Evolutionary conservation across 2,113 vertebrate species (phyloP).

Genomic region (Ptilonorhynchus violaceus): DNA sequence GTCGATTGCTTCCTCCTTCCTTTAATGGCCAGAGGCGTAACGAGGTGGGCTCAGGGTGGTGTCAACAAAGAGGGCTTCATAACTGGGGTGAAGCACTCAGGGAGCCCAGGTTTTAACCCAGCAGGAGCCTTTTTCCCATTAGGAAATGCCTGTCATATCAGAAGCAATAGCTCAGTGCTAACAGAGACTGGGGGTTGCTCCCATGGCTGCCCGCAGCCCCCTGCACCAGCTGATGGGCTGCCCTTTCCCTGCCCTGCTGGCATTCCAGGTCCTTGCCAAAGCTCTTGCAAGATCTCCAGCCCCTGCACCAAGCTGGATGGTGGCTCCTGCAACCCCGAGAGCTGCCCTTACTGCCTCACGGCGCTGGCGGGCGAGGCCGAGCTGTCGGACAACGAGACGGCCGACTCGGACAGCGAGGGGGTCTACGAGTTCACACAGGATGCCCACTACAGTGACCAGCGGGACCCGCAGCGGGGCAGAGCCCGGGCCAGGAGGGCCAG

Average conservation of each 20-base stretch:
- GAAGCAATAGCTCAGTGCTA: not conserved
- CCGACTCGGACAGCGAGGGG: slow-evolving; percentile 89
- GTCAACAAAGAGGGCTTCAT: not conserved
- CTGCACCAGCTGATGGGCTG: not conserved
- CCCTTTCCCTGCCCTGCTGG: not conserved
- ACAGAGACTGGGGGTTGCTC: fast-evolving
- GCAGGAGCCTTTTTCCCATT: not conserved
- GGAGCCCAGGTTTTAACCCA: not conserved
- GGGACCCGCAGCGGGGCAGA: slow-evolving; percentile 75
- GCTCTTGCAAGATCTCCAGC: slow-evolving; percentile 81
- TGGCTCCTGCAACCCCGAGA: slow-evolving; percentile 80
- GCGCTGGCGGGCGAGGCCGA: slow-evolving; percentile 74
- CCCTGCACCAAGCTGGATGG: slow-evolving; percentile 85
- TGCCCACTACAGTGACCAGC: slow-evolving; percentile 80
- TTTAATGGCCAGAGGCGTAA: not conserved
- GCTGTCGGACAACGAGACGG: slow-evolving; percentile 75
- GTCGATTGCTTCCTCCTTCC: not conserved
- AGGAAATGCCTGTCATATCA: not conserved
- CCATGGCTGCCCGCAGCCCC: fast-evolving
- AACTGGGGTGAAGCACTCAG: fast-evolving
- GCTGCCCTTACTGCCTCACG: slow-evolving; percentile 89
- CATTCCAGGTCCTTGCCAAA: slow-evolving; percentile 77
- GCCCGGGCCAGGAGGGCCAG: slow-evolving; percentile 54
- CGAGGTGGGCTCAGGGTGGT: not conserved
- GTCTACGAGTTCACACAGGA: slow-evolving; percentile 94